Conservation (phyloP, 1,140 invertebrate species). For the Eulimnadia texana region DNA sequence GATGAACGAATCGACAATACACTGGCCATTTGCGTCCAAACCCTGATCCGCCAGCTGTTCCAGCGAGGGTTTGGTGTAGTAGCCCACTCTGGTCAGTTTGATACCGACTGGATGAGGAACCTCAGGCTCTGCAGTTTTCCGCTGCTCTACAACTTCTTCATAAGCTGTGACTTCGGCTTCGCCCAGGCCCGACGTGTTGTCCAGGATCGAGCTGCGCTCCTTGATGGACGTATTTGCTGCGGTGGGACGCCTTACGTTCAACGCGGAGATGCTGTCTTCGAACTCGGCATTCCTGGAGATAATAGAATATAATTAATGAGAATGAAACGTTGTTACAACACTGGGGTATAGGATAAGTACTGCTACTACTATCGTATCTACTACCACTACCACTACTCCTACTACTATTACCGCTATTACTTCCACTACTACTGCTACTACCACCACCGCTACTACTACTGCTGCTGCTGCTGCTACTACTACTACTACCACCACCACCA, state of each 20-base stretch:
- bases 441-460: too few relatives aligned
- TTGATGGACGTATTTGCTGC: background rate
- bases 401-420: too few relatives aligned
- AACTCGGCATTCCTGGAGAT: conserved; percentile 4
- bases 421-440: too few relatives aligned
- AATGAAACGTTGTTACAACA: background rate
- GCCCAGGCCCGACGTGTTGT: conserved; percentile 6
- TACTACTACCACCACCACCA: too few relatives aligned
- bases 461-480: too few relatives aligned
- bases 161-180: conserved; percentile 15
- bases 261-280: conserved; percentile 1
- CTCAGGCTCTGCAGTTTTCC: conserved; percentile 7
- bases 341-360: background rate
- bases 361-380: too few relatives aligned
- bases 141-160: conserved; percentile 17
- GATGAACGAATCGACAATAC: conserved; percentile 77
- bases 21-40: conserved; percentile 51
- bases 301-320: background rate
- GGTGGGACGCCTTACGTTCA: conserved; percentile 3
- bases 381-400: too few relatives aligned
- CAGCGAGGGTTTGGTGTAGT: conserved; percentile 70
- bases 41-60: conserved; percentile 49
- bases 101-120: conserved; percentile 35
- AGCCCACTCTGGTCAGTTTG: conserved; percentile 38
- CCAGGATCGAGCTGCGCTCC: conserved; percentile 4